phyloP scores from a whole-genome alignment of 2,113 vertebrate species.

The Phylloscopus trochiloides region DNA sequence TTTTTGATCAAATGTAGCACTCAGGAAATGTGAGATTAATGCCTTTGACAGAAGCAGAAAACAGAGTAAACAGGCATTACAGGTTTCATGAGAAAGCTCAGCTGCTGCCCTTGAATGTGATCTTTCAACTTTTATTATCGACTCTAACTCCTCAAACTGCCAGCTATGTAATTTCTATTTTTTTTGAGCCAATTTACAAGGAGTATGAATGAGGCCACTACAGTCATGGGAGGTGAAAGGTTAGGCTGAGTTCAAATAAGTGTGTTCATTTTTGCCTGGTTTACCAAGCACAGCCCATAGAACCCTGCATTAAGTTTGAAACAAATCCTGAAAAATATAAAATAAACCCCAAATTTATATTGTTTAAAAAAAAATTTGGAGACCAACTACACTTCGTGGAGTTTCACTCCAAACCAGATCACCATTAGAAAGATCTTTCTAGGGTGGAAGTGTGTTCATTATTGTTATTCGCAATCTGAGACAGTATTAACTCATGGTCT shows the following conservation, averaged over 20 bases:
- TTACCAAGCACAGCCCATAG: not conserved
- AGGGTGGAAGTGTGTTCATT: not conserved
- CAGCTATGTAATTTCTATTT: not conserved
- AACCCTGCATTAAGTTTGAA: not conserved
- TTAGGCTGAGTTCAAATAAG: not conserved
- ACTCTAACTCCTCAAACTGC: not conserved
- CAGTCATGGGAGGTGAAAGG: not conserved
- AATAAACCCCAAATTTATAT: not conserved
- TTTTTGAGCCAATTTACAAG: not conserved
- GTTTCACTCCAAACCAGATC: not conserved
- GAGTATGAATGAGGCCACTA: not conserved
- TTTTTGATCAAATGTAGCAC: slow-evolving; percentile 13
- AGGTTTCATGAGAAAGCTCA: not conserved
- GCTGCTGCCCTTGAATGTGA: not conserved
- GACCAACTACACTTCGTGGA: not conserved
- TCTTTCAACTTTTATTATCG: not conserved
- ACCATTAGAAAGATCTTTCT: not conserved
- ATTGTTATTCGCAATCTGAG: not conserved
- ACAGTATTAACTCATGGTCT: not conserved
- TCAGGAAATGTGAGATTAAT: slow-evolving; percentile 31
- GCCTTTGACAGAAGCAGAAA: not conserved
- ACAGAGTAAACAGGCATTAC: not conserved
- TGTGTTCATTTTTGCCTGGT: not conserved
- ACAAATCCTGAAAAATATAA: not conserved
- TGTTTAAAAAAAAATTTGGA: not conserved